phyloP scores from a whole-genome alignment of 2,113 vertebrate species.

The Ailurus styani region DNA sequence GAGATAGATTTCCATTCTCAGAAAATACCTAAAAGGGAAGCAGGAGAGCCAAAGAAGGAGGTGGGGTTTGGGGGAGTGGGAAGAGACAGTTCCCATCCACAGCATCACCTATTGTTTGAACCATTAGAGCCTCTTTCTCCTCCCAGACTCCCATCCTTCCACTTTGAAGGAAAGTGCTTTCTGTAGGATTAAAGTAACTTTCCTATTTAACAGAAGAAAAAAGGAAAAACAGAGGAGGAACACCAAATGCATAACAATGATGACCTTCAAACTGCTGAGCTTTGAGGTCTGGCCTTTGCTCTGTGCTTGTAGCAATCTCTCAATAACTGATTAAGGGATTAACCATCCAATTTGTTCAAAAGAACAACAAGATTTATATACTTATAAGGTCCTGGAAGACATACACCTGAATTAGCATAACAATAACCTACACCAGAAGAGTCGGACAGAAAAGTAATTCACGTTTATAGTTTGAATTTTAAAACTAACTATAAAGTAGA shows the following conservation, averaged over 20 bases:
- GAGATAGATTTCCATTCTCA: not conserved
- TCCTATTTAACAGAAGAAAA: constrained; percentile 26
- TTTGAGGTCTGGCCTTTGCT: constrained; percentile 39
- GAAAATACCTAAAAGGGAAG: not conserved
- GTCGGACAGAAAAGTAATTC: constrained; percentile 52
- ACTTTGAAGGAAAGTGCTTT: not conserved
- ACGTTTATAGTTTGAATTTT: constrained; percentile 43
- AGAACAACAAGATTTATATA: constrained; percentile 68
- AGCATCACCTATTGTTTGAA: not conserved
- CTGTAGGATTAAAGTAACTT: constrained; percentile 33
- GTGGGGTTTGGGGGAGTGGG: not conserved
- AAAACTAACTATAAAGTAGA: constrained; percentile 33
- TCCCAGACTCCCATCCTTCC: not conserved
- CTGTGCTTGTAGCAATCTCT: constrained; percentile 61
- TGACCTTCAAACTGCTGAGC: constrained; percentile 59
- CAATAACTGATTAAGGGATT: constrained; percentile 77
- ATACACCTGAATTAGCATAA: constrained; percentile 66
- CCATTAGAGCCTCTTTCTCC: not conserved
- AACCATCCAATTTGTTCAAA: constrained; percentile 70
- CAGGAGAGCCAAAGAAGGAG: not conserved
- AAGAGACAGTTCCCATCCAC: not conserved
- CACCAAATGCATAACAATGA: constrained; percentile 59
- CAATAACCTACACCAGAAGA: constrained; percentile 49
- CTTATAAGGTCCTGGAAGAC: constrained; percentile 54
- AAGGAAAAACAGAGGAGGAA: constrained; percentile 30